These are phyloP conservation scores for Brachionus angularis DNA, from an alignment of 1,140 invertebrate species.

Conservation along the genomic window DNA sequence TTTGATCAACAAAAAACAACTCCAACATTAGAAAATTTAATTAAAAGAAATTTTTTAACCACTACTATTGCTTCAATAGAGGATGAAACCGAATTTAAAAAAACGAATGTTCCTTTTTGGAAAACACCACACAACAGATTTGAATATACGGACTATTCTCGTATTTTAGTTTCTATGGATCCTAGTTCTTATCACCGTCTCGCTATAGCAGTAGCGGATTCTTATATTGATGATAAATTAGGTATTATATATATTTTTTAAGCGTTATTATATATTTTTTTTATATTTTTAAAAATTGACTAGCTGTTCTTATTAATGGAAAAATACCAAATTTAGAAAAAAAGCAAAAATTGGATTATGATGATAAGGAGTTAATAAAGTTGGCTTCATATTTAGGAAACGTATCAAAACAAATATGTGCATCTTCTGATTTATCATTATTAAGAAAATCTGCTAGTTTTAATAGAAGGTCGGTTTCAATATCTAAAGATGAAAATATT, in stretches of 20 bases:
- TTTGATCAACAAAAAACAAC: too few relatives aligned
- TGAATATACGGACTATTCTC: not conserved
- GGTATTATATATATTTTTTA: not conserved
- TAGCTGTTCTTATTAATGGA: not conserved
- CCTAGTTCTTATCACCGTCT: constrained; percentile 8
- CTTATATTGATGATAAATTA: not conserved
- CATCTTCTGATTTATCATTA: not conserved
- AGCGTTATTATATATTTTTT: not conserved
- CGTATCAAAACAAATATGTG: constrained; percentile 12
- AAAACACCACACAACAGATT: constrained; percentile 12
- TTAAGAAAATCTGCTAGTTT: not conserved
- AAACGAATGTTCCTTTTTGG: not conserved
- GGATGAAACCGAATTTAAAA: not conserved
- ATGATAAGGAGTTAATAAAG: not conserved
- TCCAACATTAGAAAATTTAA: too few relatives aligned
- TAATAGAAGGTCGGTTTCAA: not conserved
- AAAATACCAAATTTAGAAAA: not conserved
- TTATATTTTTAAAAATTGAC: not conserved
- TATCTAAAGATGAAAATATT: not conserved
- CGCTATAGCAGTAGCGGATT: not conserved
- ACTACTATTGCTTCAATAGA: not conserved
- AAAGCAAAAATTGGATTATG: not conserved
- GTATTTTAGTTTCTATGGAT: not conserved
- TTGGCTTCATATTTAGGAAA: not conserved
- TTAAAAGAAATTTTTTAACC: too few relatives aligned